Evolutionary conservation across 2,797 vertebrate species (phyloP), one percentile per base, ranked within the genome.

Genomic region (Gambusia yucatana): DNA sequence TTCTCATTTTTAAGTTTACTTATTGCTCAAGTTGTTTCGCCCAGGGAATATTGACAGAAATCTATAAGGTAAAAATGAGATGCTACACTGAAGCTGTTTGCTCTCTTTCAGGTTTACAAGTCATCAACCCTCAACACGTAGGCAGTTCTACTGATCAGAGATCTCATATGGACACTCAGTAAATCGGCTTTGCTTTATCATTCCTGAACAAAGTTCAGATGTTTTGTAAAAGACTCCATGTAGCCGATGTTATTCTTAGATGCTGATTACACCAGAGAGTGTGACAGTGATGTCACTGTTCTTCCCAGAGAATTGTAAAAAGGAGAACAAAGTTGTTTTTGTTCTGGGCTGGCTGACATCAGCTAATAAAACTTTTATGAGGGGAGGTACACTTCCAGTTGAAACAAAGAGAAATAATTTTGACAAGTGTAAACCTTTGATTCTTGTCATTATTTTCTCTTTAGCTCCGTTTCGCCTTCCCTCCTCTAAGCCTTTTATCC

Each of bases 361-460:
- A 83, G 78, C 83, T 86, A 89, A 87, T 85, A 77, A 50, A 79
- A 77, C 76, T 75, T 75, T 90, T 88, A 84, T 87, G 86, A 86
- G 57, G 50, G 28, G 72, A 80, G 80, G 82, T 83, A 81, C 46
- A 59, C 86, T 85, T 76, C 81, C 75, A 78, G 74, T 79, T 86
- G 75, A 67, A 83, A 89, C 87, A 81, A 86, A 76, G 47, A 86
- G 72, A 74, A 74, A 41, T 73, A 75, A 82, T 91, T 82, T 6
- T 86, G 88, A 91, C 86, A 88, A 2, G 55, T 86, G 85, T 91
- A 85, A 91, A 84, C 82, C 52, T 43, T 50, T 47, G 73, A 67
- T 89, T 88, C 79, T 83, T 86, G 83, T 92, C 89, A 89, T 93
- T 90, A 89, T 89, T 90, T 89, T 86, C 79, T 85, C 83, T 91